Conservation (phyloP, 2,888 invertebrate genomes). For the Coelinius sp. region DNA sequence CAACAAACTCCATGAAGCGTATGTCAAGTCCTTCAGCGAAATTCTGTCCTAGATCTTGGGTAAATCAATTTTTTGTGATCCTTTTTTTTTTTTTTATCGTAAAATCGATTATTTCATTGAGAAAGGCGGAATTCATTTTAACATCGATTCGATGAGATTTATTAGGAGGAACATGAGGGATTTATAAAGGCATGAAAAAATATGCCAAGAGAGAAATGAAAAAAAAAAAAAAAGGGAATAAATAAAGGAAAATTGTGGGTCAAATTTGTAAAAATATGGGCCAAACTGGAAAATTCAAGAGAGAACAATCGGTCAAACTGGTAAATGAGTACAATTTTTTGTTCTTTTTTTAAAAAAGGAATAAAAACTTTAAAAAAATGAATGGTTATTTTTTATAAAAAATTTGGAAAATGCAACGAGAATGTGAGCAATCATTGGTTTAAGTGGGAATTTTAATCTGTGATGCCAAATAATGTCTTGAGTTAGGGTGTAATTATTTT, state of each 20-base stretch:
- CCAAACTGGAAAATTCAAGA: not conserved
- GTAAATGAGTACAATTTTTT: not conserved
- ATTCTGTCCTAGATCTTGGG: constrained; percentile 71
- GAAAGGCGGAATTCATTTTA: too few relatives aligned
- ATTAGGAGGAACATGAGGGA: not conserved
- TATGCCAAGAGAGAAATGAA: not conserved
- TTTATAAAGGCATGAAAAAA: not conserved
- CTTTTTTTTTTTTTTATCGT: constrained; percentile 10
- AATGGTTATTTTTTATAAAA: constrained; percentile 12
- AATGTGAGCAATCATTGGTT: constrained; percentile 43
- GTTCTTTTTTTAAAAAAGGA: not conserved
- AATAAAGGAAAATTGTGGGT: not conserved
- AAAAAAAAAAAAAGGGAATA: not conserved
- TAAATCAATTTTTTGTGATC: constrained; percentile 23
- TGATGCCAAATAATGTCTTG: constrained; percentile 51
- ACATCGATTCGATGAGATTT: not conserved
- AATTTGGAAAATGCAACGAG: constrained; percentile 5
- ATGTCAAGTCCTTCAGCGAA: constrained; percentile 87
- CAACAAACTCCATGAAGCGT: constrained; percentile 91
- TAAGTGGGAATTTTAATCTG: constrained; percentile 51
- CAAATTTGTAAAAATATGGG: not conserved
- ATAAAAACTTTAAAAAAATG: not conserved
- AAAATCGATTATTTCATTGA: constrained; percentile 2
- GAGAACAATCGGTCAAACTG: not conserved
- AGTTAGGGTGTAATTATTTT: constrained; percentile 9